Conservation (phyloP, 2,888 invertebrate species). For the Hydriomena furcata region DNA sequence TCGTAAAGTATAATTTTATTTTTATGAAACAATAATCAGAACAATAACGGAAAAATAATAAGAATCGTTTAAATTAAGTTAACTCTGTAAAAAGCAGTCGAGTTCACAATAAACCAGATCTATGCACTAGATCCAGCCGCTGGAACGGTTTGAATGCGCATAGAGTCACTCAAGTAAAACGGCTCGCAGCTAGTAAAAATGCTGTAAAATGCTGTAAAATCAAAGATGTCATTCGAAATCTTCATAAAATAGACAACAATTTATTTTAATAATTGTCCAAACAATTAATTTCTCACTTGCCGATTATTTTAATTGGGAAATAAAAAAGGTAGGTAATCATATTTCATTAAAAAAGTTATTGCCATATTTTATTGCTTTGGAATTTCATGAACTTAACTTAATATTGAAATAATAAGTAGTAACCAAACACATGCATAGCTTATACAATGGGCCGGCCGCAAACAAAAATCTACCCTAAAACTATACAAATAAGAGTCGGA, state of each 20-base stretch:
- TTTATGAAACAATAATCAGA: too few species aligned
- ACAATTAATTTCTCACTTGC: too few species aligned
- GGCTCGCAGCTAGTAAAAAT: not conserved
- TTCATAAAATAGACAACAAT: too few species aligned
- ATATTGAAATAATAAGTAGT: not conserved
- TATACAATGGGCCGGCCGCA: slow-evolving; percentile 55
- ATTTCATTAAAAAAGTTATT: too few species aligned
- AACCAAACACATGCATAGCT: slow-evolving; percentile 17
- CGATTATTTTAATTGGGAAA: too few species aligned
- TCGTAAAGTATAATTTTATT: too few species aligned
- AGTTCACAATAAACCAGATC: slow-evolving; percentile 23
- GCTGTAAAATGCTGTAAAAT: slow-evolving; percentile 7
- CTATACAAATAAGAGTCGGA: slow-evolving; percentile 74
- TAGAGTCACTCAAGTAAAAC: slow-evolving; percentile 4
- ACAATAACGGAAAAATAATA: too few species aligned
- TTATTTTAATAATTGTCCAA: too few species aligned
- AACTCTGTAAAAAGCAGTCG: slow-evolving; percentile 15
- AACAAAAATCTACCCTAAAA: slow-evolving; percentile 70
- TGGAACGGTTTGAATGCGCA: slow-evolving; percentile 23
- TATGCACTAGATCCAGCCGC: slow-evolving; percentile 21
- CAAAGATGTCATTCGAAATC: too few species aligned
- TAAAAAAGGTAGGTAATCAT: too few species aligned
- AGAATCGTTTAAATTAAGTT: not conserved
- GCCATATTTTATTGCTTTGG: too few species aligned
- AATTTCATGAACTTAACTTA: too few species aligned